Base-by-base conservation (phyloP, 2,888 invertebrate species). In the Eurois occulta region DNA sequence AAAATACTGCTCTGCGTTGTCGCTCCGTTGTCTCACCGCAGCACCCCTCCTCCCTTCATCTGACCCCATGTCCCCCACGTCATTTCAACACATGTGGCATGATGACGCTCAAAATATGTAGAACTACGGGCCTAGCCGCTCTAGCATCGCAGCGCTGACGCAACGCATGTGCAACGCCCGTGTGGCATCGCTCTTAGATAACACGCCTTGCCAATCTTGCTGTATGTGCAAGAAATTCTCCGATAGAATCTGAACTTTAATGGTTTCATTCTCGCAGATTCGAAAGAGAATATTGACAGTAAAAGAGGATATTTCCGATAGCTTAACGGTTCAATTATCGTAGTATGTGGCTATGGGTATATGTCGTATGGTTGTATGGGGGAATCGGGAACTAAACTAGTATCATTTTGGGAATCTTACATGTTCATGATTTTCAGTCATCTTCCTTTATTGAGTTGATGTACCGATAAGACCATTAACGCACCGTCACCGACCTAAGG, bases 261-360 rank as follows among this genome's bases (percentile, higher is more conserved):
- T 77, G 69, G 52, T n/a, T 77, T 66, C 52, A 21, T 83, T 83
- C n/a, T 35, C 55, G 41, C 83, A 70, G 70, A 69, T 65, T 62
- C 16, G 6, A 24, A 70, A 67, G 55, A 28, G 71, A 72, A 78
- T 78, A 72, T 70, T 65, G 71, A 41, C 75, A 72, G 78, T 71
- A 41, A 35, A 64, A 78, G 65, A 21, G 67, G 68, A 52, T 43
- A 72, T 32, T 68, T 52, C 72, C 48, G 78, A 81, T 78, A 81
- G 83, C 69, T 35, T 41, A 38, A 81, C 43, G 38, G 64, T 43
- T 4, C 71, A 83, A 58, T 72, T 78, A 83, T 65, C 46, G 67
- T 68, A 13, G 32, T 21, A 58, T 77, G 62, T 71, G 24, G 2
- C 52, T 46, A 48, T 71, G 70, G 67, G 38, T 77, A 35, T 64